These are phyloP conservation scores for Corythaeola cristata DNA, from an alignment of 2,113 vertebrate genomes.

Conservation along the genomic window DNA sequence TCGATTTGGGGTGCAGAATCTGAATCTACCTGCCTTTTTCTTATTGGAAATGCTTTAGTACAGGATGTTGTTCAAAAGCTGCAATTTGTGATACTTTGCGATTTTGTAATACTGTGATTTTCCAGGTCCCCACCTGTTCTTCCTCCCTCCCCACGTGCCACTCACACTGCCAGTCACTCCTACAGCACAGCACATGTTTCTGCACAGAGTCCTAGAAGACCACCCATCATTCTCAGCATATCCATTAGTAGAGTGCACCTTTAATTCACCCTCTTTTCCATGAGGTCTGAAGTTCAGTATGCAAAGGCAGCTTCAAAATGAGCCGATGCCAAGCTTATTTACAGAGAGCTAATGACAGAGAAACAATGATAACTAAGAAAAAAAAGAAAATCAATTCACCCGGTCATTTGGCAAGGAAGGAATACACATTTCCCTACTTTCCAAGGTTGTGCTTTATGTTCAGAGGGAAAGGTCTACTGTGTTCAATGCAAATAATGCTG, in stretches of 20 bases:
- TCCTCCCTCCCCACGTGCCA: neutral
- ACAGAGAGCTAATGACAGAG: constrained; percentile 27
- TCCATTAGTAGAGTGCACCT: neutral
- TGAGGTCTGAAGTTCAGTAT: neutral
- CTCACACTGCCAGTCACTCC: neutral
- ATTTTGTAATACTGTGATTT: neutral
- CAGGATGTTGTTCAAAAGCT: neutral
- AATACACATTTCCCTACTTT: neutral
- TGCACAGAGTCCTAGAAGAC: neutral
- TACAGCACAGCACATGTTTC: neutral
- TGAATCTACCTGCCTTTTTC: neutral
- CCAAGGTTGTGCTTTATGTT: neutral
- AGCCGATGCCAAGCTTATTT: neutral
- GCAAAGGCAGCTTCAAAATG: neutral
- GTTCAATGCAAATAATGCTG: neutral
- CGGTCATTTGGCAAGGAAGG: neutral
- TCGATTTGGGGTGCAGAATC: neutral
- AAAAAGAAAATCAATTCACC: neutral
- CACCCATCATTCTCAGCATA: neutral
- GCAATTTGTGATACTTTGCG: neutral
- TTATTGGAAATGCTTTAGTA: neutral
- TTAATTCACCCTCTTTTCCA: neutral
- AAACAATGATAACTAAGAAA: neutral
- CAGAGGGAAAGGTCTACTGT: neutral
- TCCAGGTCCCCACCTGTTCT: neutral